phyloP scores from a whole-genome alignment of 2,888 invertebrate species.

The Melinaea menophilus region DNA sequence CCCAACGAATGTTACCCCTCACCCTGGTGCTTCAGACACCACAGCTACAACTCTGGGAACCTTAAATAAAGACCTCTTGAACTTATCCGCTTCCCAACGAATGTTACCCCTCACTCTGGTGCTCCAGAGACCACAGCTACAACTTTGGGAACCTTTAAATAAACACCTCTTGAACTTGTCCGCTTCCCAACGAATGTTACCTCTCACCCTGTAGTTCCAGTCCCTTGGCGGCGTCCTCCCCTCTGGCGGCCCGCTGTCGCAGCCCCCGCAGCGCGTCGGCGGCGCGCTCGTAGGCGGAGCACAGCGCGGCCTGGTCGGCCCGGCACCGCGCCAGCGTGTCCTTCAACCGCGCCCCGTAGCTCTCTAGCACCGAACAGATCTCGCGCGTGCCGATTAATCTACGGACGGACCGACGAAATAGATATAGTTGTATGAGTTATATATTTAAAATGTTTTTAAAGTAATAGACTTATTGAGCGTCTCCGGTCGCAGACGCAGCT shows the following conservation, averaged over 20 bases:
- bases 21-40: no score
- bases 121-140: no score
- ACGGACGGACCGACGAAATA: background rate
- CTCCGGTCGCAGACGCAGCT: slow-evolving; percentile 60
- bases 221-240: slow-evolving; percentile 30
- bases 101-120: no score
- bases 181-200: background rate
- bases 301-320: slow-evolving; percentile 49
- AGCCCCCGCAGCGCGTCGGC: slow-evolving; percentile 39
- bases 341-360: slow-evolving; percentile 49
- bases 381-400: slow-evolving; percentile 50
- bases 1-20: no score
- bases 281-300: slow-evolving; percentile 48
- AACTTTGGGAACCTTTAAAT: no score
- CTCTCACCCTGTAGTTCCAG: slow-evolving; percentile 42
- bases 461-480: slow-evolving; percentile 54
- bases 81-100: no score
- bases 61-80: no score
- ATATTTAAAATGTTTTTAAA: background rate
- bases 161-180: no score
- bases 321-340: slow-evolving; percentile 49
- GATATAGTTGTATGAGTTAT: background rate
- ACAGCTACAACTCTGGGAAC: no score
- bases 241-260: slow-evolving; percentile 33
- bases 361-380: slow-evolving; percentile 56